Evolutionary conservation across 2,113 vertebrate species (phyloP).

Genomic region (Odobenus rosmarus): DNA sequence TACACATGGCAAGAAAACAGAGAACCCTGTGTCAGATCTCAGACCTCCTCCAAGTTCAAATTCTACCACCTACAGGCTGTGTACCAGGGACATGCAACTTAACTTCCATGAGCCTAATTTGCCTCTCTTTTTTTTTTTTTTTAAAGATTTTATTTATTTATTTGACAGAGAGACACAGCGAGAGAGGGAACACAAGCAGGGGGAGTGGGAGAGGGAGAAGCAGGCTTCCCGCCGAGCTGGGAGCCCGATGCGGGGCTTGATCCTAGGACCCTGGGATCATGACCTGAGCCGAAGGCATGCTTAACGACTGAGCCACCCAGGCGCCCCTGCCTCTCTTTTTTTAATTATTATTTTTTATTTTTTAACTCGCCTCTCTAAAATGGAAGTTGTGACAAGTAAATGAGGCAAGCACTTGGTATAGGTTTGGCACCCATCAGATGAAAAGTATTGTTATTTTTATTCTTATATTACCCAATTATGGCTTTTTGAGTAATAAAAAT

Average conservation of each 20-base stretch:
- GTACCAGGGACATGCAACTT: neutral
- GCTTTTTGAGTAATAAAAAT: neutral
- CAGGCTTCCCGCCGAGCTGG: no score
- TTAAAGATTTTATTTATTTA: neutral
- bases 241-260: no score
- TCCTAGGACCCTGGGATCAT: no score
- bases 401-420: neutral
- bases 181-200: no score
- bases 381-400: neutral
- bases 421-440: neutral
- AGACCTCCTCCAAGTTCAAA: neutral
- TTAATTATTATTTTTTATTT: neutral
- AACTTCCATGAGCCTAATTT: neutral
- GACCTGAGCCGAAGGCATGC: no score
- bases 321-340: neutral
- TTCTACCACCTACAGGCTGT: neutral
- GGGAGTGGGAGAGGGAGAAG: no score
- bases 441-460: neutral
- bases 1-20: neutral
- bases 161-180: no score
- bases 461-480: neutral
- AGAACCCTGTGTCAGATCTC: neutral
- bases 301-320: no score
- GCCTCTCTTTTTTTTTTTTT: neutral
- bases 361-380: neutral